A percentile compares a stretch with the other conserved stretches of the same genome.
phyloP scores from a whole-genome alignment of 2,113 vertebrate genomes.

The Microcebus griseorufus region DNA sequence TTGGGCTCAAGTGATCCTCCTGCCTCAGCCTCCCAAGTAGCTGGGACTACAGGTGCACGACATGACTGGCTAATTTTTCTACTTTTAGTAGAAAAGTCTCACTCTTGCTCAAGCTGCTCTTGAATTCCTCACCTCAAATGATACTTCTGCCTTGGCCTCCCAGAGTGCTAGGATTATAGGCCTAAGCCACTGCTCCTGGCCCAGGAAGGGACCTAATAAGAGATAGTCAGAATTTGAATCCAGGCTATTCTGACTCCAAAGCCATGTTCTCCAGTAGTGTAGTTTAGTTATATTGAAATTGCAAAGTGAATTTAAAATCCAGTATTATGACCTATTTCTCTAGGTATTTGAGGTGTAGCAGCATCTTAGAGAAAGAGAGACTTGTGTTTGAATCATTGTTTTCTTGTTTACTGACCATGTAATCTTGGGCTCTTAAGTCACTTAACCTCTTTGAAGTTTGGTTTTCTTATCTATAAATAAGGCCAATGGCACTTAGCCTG shows the following conservation, averaged over 20 bases:
- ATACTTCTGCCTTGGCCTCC: no score
- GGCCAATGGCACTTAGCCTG: not conserved
- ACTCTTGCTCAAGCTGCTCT: no score
- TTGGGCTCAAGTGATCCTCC: no score
- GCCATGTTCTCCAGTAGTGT: not conserved
- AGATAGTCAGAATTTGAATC: not conserved
- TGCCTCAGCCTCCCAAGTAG: no score
- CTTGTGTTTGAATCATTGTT: slow-evolving; percentile 27
- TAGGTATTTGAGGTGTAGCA: not conserved
- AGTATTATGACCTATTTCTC: not conserved
- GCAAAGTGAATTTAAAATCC: slow-evolving; percentile 8
- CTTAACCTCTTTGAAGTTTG: slow-evolving; percentile 34
- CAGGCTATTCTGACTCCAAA: not conserved
- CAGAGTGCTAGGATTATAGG: no score
- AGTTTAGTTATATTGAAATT: slow-evolving; percentile 11
- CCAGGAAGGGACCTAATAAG: not conserved
- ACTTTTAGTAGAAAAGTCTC: no score
- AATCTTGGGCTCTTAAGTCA: slow-evolving; percentile 26
- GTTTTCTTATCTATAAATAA: slow-evolving; percentile 47
- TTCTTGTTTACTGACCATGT: not conserved
- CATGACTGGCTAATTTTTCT: no score
- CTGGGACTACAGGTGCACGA: no score
- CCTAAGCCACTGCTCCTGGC: no score
- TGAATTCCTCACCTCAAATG: no score
- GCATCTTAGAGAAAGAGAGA: not conserved